Conservation (phyloP, 2,888 invertebrate species). For the Tipula unca region DNA sequence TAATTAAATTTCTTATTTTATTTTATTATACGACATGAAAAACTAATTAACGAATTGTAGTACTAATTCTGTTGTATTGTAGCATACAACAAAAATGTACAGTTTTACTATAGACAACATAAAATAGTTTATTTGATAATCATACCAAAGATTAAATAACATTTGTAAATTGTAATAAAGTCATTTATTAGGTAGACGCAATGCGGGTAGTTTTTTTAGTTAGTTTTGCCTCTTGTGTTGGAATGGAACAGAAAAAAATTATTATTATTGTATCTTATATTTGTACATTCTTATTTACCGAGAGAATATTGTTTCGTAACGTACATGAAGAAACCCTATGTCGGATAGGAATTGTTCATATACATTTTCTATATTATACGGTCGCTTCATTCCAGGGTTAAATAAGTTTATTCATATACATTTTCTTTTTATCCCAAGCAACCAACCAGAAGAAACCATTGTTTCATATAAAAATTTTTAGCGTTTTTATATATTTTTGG, state of each 20-base stretch:
- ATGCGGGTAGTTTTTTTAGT: not conserved
- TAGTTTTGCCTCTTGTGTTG: not conserved
- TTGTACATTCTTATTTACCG: too few relatives aligned
- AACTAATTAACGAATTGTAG: not conserved
- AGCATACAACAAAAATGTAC: not conserved
- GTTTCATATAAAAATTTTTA: not conserved
- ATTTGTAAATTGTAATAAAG: not conserved
- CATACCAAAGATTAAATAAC: not conserved
- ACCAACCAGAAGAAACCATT: not conserved
- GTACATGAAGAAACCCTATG: too few relatives aligned
- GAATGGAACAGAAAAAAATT: not conserved
- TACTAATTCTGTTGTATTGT: not conserved
- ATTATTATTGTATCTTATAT: not conserved
- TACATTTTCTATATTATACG: not conserved
- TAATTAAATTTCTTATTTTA: not conserved
- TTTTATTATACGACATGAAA: not conserved
- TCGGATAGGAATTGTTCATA: too few relatives aligned
- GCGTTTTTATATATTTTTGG: not conserved
- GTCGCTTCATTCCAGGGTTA: not conserved
- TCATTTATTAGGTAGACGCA: not conserved
- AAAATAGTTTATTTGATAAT: not conserved
- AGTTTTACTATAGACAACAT: not conserved
- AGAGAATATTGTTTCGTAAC: too few relatives aligned
- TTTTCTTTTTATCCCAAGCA: not conserved
- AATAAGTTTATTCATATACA: not conserved